Conservation (phyloP, 2,797 vertebrate species). For the Eleutherodactylus coqui region DNA sequence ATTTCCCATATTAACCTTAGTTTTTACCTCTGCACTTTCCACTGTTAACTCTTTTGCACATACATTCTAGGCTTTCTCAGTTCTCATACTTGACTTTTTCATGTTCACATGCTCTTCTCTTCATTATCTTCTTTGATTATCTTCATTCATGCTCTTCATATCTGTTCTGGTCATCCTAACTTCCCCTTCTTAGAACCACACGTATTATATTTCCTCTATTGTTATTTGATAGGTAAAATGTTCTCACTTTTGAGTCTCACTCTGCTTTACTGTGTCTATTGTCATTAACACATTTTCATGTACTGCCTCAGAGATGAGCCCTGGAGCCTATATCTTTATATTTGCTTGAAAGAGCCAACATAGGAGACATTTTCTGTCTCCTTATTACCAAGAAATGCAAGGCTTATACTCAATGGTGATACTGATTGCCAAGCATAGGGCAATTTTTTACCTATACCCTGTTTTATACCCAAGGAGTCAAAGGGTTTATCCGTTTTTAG, state of each 20-base stretch:
- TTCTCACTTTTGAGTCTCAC: neutral
- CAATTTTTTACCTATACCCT: conserved; percentile 31
- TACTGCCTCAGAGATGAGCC: neutral
- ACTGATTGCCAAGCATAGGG: conserved; percentile 20
- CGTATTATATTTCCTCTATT: conserved; percentile 3
- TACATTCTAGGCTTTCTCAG: neutral
- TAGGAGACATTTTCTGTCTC: neutral
- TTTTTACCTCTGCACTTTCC: neutral
- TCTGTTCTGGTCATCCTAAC: neutral
- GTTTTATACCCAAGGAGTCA: conserved; percentile 22
- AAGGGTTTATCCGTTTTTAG: conserved; percentile 30
- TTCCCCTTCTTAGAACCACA: neutral
- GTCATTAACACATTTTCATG: conserved; percentile 16
- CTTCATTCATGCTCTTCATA: no score
- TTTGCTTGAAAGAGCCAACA: neutral
- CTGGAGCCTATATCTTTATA: neutral
- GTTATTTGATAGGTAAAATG: neutral
- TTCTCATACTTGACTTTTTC: neutral
- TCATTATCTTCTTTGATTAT: no score
- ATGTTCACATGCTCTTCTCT: neutral
- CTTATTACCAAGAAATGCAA: conserved; percentile 32
- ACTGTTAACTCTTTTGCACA: neutral
- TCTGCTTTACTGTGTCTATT: neutral
- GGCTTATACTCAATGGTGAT: conserved; percentile 12
- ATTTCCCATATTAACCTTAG: neutral